Percentiles rank a stretch among this genome's conserved stretches.
phyloP scores from a whole-genome alignment of 2,797 vertebrate genomes.

The Pangasius krempfi region DNA sequence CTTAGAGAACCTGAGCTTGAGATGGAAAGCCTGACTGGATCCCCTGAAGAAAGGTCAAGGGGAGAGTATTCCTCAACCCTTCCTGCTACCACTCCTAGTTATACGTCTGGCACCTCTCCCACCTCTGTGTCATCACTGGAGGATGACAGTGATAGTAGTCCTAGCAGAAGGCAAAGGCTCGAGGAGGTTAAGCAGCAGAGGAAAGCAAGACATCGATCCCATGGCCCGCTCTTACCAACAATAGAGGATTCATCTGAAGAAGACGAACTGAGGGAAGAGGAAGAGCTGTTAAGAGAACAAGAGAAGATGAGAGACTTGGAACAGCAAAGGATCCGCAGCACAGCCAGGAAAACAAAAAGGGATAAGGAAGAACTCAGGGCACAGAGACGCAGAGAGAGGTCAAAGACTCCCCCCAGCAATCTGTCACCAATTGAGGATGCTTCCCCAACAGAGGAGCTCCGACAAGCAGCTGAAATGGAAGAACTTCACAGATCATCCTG shows the following conservation, averaged over 20 bases:
- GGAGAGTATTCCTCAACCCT: slow-evolving; percentile 97
- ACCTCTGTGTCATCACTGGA: slow-evolving; percentile 98
- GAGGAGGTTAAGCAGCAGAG: slow-evolving; percentile 98
- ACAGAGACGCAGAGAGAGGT: slow-evolving; percentile 94
- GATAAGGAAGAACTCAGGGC: slow-evolving; percentile 98
- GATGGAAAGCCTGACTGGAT: slow-evolving; percentile 98
- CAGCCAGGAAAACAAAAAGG: slow-evolving; percentile 93
- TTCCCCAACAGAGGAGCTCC: slow-evolving; percentile 95
- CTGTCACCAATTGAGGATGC: slow-evolving; percentile 98
- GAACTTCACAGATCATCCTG: slow-evolving; percentile 98
- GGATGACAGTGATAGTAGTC: slow-evolving; percentile 98
- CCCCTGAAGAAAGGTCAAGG: slow-evolving; percentile 93
- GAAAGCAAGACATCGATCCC: slow-evolving; percentile 95
- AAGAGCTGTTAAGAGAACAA: slow-evolving; percentile 95
- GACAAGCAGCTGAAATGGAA: slow-evolving; percentile 98
- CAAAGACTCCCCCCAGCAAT: slow-evolving; percentile 98
- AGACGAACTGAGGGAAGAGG: slow-evolving; percentile 96
- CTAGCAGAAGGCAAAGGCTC: slow-evolving; percentile 92
- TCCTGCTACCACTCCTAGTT: slow-evolving; percentile 95
- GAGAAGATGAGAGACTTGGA: slow-evolving; percentile 99
- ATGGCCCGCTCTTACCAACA: slow-evolving; percentile 94
- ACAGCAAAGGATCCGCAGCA: slow-evolving; percentile 96
- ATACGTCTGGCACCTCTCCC: slow-evolving; percentile 96
- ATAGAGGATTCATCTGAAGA: slow-evolving; percentile 99
- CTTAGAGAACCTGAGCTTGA: slow-evolving; percentile 93